phyloP scores from a whole-genome alignment of 2,113 vertebrate genomes.

The Coturnix japonica region DNA sequence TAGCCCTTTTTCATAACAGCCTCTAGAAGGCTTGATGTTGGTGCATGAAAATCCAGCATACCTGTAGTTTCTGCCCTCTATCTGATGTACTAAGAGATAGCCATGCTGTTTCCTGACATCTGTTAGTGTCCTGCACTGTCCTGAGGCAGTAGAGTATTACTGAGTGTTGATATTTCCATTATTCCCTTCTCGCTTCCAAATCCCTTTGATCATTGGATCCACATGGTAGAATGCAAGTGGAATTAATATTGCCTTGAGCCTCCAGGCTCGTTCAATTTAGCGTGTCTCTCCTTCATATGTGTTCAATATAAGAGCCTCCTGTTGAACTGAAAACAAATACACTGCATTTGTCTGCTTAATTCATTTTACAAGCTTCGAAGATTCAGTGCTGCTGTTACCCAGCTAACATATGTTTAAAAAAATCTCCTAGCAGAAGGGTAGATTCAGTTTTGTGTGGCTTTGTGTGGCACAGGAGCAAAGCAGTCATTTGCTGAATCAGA shows the following conservation, averaged over 20 bases:
- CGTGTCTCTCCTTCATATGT: slow-evolving; percentile 51
- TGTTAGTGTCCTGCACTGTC: slow-evolving; percentile 3
- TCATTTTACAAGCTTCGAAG: slow-evolving; percentile 47
- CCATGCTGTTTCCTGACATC: slow-evolving; percentile 21
- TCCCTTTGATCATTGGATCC: slow-evolving; percentile 64
- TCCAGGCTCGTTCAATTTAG: slow-evolving; percentile 43
- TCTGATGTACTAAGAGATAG: background rate
- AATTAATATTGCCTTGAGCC: slow-evolving; percentile 63
- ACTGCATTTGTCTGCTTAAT: slow-evolving; percentile 50
- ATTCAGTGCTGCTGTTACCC: background rate
- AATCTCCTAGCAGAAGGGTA: background rate
- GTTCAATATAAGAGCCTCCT: slow-evolving; percentile 58
- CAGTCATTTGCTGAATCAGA: slow-evolving; percentile 1
- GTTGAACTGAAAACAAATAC: slow-evolving; percentile 56
- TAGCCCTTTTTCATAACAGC: background rate
- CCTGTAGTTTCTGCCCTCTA: background rate
- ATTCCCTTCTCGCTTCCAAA: slow-evolving; percentile 50
- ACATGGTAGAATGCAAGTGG: slow-evolving; percentile 62
- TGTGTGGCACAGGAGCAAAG: slow-evolving; percentile 17
- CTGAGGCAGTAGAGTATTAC: background rate
- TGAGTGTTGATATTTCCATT: slow-evolving; percentile 63
- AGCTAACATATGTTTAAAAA: background rate
- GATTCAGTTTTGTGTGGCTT: background rate
- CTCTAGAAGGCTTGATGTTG: background rate
- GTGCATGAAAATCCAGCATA: background rate